Base-by-base conservation (phyloP, 1,140 invertebrate species). In the Rhizoglyphus robini region DNA sequence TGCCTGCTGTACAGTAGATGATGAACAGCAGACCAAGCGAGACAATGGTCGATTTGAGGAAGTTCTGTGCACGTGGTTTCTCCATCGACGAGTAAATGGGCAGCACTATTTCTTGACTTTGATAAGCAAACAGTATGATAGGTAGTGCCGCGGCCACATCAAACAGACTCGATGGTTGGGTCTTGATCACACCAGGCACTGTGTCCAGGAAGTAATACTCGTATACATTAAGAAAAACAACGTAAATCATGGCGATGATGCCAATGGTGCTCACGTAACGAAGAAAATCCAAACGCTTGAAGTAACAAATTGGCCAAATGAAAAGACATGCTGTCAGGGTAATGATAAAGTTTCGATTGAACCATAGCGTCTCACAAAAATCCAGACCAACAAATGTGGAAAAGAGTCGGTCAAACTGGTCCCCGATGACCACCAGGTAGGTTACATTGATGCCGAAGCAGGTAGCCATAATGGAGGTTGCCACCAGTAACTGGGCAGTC, bases 91-190 rank as follows among this genome's bases (percentile, higher is more conserved):
- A 80, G 68, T 86, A 86, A 15, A 85, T 84, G 5, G 85, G 85
- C 67, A 87, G 81, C 8, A 82, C 79, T 63, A 83, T 84, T 68
- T 87, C 84, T 72, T 87, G 85, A 68, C 82, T 84, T 81, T 85
- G 84, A 75, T 86, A 87, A 30, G 83, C 83, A 73, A 87, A 87
- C 71, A 83, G 86, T 68, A 86, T 83, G 4, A 83, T 81, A 38
- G 85, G 85, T 23, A 86, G 75, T 49, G 86, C 83, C 67, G 82
- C 75, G 69, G 86, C 80, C 2, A 83, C 73, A 74, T 86, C 81
- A 3, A 79, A 78, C 71, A 75, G 76, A 66, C 76, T 73, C 8
- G 80, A 74, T 15, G 83, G 83, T 68, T 65, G 69, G 13, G 73
- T 74, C 69, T 74, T 77, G n/a, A 79, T 73, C 15, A 63, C 59